Conservation (phyloP, 2,113 vertebrate species). For the Scatophagus argus region DNA sequence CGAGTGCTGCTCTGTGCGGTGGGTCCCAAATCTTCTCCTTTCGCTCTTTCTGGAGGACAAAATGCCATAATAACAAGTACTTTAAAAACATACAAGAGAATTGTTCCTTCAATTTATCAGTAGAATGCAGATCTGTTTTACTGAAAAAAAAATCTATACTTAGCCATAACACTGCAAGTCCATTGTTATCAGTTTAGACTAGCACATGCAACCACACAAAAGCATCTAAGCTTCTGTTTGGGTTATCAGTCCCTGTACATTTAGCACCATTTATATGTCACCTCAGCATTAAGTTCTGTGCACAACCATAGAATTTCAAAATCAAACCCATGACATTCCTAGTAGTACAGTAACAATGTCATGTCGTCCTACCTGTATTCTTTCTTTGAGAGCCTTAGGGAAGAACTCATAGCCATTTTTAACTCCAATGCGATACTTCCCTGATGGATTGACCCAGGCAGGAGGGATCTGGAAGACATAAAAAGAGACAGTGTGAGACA, state of each 20-base stretch:
- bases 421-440: conserved; percentile 95
- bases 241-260: not conserved
- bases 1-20: conserved; percentile 90
- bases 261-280: too few relatives aligned
- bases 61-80: not conserved
- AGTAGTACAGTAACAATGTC: conserved; percentile 18
- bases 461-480: conserved; percentile 87
- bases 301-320: not conserved
- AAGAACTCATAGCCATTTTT: conserved; percentile 99
- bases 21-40: conserved; percentile 99
- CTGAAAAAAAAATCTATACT: not conserved
- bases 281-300: not conserved
- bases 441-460: conserved; percentile 94
- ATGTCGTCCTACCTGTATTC: conserved; percentile 90
- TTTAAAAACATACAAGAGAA: not conserved
- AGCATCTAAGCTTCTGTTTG: not conserved
- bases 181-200: not conserved
- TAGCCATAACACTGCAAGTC: not conserved
- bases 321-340: conserved; percentile 1
- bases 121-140: not conserved
- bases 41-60: conserved; percentile 90
- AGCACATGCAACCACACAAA: not conserved
- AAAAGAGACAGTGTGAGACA: conserved; percentile 37
- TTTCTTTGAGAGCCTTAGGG: conserved; percentile 97
- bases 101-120: not conserved